Conservation (phyloP, 23 tunicate genomes). For the Halocynthia aurantium region DNA sequence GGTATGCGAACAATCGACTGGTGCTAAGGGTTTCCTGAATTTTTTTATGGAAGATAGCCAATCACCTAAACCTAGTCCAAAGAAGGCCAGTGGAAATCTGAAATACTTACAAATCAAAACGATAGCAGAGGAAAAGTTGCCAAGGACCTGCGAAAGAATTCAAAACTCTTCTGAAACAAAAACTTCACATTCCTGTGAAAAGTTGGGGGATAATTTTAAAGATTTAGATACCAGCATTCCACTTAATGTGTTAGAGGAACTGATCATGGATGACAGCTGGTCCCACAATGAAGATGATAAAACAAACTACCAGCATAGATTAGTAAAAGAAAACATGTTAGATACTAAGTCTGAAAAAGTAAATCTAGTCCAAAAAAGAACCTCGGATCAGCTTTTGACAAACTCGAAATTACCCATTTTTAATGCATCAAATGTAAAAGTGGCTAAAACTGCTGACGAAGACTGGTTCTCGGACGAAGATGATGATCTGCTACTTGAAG, state of each 20-base stretch:
- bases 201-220: background rate
- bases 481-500: constrained; percentile 36
- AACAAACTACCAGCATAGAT: background rate
- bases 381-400: background rate
- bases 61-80: constrained; percentile 23
- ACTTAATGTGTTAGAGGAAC: constrained; percentile 39
- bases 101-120: background rate
- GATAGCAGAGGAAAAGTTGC: background rate
- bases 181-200: background rate
- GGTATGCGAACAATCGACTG: background rate
- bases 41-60: constrained; percentile 13
- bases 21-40: background rate
- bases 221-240: constrained; percentile 36
- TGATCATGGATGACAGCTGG: constrained; percentile 85
- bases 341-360: too few relatives aligned
- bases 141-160: background rate
- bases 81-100: background rate
- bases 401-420: background rate
- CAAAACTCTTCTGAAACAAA: background rate
- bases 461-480: constrained; percentile 24
- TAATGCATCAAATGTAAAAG: background rate
- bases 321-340: background rate
- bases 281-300: constrained; percentile 21
- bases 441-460: background rate
- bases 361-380: constrained; percentile 1